Conservation (phyloP, 35 echinoderm and acorn worm genomes). For the Chiridota heheva region DNA sequence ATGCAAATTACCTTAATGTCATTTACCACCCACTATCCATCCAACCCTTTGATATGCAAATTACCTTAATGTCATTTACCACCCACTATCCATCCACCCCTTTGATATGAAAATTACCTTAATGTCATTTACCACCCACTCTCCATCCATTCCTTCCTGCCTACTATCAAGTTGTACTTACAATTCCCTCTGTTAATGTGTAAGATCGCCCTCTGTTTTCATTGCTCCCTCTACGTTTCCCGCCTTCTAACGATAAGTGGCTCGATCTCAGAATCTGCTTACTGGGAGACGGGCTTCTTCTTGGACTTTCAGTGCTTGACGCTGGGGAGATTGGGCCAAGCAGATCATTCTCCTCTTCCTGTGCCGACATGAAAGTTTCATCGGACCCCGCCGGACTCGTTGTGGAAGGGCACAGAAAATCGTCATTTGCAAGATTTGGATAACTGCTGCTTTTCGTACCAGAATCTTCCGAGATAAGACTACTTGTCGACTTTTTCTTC, state of each 20-base stretch:
- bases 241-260: background rate
- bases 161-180: slow-evolving; percentile 1
- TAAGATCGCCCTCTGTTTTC: background rate
- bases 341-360: background rate
- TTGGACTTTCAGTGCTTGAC: slow-evolving; percentile 10
- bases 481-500: slow-evolving; percentile 48
- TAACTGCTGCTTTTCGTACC: slow-evolving; percentile 59
- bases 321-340: slow-evolving; percentile 13
- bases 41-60: background rate
- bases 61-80: background rate
- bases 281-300: slow-evolving; percentile 12
- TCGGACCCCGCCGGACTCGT: background rate
- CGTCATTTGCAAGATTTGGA: slow-evolving; percentile 59
- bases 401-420: background rate
- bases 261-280: background rate
- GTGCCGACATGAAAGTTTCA: slow-evolving; percentile 2
- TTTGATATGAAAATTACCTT: slow-evolving; percentile 3
- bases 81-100: background rate
- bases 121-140: background rate
- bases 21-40: no score
- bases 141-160: background rate
- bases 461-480: slow-evolving; percentile 10
- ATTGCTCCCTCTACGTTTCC: slow-evolving; percentile 3
- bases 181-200: slow-evolving; percentile 23
- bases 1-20: no score